Evolutionary conservation across 2,888 invertebrate genomes (phyloP), one percentile per base, ranked within the genome.

Genomic region (Megalurothrips usitatus): DNA sequence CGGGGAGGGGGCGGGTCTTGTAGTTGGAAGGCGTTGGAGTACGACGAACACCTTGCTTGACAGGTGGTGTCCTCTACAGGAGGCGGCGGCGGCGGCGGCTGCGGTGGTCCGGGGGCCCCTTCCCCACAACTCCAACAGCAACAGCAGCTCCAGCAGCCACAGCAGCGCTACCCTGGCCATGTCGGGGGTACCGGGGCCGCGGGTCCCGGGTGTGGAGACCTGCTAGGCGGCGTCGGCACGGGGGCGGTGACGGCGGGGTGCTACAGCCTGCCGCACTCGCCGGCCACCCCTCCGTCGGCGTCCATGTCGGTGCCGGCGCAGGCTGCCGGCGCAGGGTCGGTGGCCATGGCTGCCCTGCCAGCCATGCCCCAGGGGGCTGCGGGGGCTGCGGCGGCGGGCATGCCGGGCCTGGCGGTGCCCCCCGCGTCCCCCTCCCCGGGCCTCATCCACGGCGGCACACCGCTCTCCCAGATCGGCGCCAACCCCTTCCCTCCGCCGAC

Each of bases 381-480:
- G 34, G 2, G 3, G 34, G 34, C 34, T 2, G 6, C 34, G 34
- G 34, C 85, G 82, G 85, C 85, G 82, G 86, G 26, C 79, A 81
- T 75, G 78, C 80, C 48, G 48, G 78, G 17, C 79, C 78, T 81
- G 83, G 82, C 28, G 83, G 83, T 79, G 83, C 83, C 83, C 86
- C 87, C 83, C 86, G 86, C 84, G 86, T 87, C 82, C 68, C 85
- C 87, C 79, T 87, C 88, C 82, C 88, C 88, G 68, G 86, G 87
- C 52, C 86, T 93, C 84, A 92, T 96, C 81, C 94, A 95, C 86
- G 96, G 96, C 68, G 94, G 94, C 84, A 96, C 96, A 81, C 95
- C 96, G 0, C 91, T 96, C 81, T 94, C 95, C 79, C 95, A 95
- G 87, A 96, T 96, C 84, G 96, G 96, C 81, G 92, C 93, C 82